Evolutionary conservation across 2,888 invertebrate genomes (phyloP), one percentile per base, ranked within the genome.

Genomic region (Caenorhabditis becei): DNA sequence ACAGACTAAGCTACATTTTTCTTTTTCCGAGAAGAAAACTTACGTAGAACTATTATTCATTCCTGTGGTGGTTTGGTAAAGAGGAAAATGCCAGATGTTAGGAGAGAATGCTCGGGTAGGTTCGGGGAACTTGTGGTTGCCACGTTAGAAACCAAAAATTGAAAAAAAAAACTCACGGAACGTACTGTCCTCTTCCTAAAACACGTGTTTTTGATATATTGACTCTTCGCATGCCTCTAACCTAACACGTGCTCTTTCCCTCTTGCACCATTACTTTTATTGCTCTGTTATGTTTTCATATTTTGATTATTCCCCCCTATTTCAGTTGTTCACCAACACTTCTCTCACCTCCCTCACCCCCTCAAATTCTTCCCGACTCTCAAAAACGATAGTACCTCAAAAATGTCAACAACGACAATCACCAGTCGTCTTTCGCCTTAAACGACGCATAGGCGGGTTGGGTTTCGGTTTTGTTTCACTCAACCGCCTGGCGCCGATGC

Each of bases 391-490:
- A 49, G 35, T 28, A 47, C 47, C 53, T 41, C 41, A 18, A 47
- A 18, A 47, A 47, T 41, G 71, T 62, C 71, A 71, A 65, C 58
- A 72, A 47, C 54, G 28, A 63, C 62, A 37, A 62, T 54, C 62
- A 58, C 16, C 26, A 49, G 24, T 41, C 28, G 32, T 53, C 53
- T 24, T 16, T 61, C 26, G 58, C 58, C 54, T 62, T 41, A 74
- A 74, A 74, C 53, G 74, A 51, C 74, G 65, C 63, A 58, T 61
- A 71, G 63, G 58, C 62, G 63, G 53, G 49, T 54, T 71, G n/a
- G 14, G 41, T 41, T 14, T 74, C 66, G 63, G 66, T 66, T 66
- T 75, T 75, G 66, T 75, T 75, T 75, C 75, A 61, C 74, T 18
- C 61, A 47, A 47, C 61, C 61, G 35, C 41, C 35, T 58, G 66